Conservation (phyloP, 1,140 invertebrate species). For the Bombus superbus region DNA sequence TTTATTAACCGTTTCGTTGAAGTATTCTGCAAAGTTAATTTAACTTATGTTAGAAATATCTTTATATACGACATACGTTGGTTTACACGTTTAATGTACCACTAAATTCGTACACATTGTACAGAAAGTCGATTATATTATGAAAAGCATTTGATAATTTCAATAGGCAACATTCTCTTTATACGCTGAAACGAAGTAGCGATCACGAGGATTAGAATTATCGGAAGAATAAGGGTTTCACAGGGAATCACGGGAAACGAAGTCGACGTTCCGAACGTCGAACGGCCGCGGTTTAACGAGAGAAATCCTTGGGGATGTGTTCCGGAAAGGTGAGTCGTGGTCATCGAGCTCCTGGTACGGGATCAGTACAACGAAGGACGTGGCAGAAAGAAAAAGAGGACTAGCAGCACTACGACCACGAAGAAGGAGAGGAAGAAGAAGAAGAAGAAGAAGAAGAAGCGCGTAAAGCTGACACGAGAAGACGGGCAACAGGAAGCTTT, state of each 20-base stretch:
- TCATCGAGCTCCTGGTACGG: conserved; percentile 13
- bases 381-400: background rate
- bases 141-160: background rate
- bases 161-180: too few species aligned
- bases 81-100: background rate
- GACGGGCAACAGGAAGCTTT: conserved; percentile 33
- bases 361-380: conserved; percentile 19
- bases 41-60: too few species aligned
- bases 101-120: background rate
- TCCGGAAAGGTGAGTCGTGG: background rate
- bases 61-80: background rate
- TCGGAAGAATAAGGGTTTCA: background rate
- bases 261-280: conserved; percentile 15
- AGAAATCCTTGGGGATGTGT: background rate
- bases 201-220: background rate
- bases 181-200: background rate
- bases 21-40: background rate
- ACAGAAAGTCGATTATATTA: background rate
- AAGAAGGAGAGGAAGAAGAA: conserved; percentile 1
- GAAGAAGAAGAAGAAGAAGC: conserved; percentile 28
- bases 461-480: conserved; percentile 37
- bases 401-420: too few species aligned
- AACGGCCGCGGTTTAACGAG: conserved; percentile 38
- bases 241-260: background rate
- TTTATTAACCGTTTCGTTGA: background rate